Percentiles rank a stretch among this genome's conserved stretches.
phyloP scores from a whole-genome alignment of 1,140 invertebrate species.

The Epicauta chinensis region DNA sequence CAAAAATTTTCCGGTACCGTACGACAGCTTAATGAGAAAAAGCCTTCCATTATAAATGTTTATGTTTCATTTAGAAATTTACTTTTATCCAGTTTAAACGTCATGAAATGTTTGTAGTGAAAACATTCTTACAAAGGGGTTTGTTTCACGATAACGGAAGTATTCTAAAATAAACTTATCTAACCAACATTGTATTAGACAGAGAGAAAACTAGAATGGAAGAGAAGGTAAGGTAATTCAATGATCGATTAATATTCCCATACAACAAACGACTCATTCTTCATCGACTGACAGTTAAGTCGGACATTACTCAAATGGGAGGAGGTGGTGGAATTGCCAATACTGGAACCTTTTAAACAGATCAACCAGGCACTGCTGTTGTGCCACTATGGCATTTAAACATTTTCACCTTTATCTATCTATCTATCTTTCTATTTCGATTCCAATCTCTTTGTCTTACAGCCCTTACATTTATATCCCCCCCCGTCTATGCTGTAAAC shows the following conservation, averaged over 20 bases:
- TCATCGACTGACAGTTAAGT: slow-evolving; percentile 13
- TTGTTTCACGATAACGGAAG: slow-evolving; percentile 16
- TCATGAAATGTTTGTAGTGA: slow-evolving; percentile 14
- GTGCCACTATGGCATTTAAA: too few relatives aligned
- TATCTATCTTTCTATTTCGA: too few relatives aligned
- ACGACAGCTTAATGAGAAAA: too few relatives aligned
- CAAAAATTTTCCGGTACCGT: too few relatives aligned
- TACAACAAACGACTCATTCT: slow-evolving; percentile 15
- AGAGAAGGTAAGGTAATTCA: slow-evolving; percentile 11
- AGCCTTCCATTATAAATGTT: neutral
- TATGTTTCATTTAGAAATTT: slow-evolving; percentile 16
- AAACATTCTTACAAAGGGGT: slow-evolving; percentile 15
- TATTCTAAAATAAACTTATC: slow-evolving; percentile 18
- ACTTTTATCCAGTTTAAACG: slow-evolving; percentile 17
- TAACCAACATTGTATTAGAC: neutral
- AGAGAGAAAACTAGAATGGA: neutral
- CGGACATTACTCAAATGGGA: slow-evolving; percentile 13
- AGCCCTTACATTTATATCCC: neutral
- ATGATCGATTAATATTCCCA: slow-evolving; percentile 16
- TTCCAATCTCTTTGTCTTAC: neutral
- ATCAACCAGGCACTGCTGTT: slow-evolving; percentile 5
- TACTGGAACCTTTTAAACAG: slow-evolving; percentile 3
- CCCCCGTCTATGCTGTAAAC: slow-evolving; percentile 13
- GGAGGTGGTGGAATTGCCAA: too few relatives aligned
- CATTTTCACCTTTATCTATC: too few relatives aligned